Conservation (phyloP, 2,113 vertebrate genomes). For the Microcebus tavaratra region DNA sequence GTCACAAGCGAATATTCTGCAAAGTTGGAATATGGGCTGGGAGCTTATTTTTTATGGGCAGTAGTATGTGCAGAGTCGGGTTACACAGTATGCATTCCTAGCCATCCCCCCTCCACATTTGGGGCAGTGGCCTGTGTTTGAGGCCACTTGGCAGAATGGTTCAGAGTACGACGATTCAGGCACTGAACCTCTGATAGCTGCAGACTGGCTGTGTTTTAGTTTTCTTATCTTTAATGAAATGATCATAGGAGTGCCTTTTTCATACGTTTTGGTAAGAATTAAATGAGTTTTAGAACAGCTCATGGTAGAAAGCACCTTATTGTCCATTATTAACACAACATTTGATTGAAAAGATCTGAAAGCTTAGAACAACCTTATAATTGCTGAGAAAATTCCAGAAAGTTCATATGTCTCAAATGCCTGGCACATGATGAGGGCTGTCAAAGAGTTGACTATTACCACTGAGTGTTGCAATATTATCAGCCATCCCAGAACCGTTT, state of each 20-base stretch:
- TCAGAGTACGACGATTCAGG: background rate
- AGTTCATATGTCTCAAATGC: background rate
- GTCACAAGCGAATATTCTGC: background rate
- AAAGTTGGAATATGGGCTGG: too few species aligned
- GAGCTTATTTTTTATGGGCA: background rate
- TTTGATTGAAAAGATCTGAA: background rate
- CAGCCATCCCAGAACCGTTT: too few species aligned
- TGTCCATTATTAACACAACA: background rate
- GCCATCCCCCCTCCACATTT: rapidly evolving
- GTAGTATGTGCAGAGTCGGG: too few species aligned
- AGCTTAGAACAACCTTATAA: background rate
- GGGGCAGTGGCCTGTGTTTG: background rate
- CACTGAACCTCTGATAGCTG: background rate
- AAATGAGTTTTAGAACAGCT: background rate
- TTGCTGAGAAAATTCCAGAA: background rate
- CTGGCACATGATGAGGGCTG: background rate
- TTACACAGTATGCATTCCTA: background rate
- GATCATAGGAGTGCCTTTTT: background rate
- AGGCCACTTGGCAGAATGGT: background rate
- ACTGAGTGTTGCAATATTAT: background rate
- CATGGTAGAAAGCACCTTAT: background rate
- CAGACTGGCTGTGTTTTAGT: background rate
- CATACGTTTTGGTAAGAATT: background rate
- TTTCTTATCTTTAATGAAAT: background rate
- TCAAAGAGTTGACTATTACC: background rate